phyloP scores from a whole-genome alignment of 1,140 invertebrate genomes.

The Parapsyche elsis region DNA sequence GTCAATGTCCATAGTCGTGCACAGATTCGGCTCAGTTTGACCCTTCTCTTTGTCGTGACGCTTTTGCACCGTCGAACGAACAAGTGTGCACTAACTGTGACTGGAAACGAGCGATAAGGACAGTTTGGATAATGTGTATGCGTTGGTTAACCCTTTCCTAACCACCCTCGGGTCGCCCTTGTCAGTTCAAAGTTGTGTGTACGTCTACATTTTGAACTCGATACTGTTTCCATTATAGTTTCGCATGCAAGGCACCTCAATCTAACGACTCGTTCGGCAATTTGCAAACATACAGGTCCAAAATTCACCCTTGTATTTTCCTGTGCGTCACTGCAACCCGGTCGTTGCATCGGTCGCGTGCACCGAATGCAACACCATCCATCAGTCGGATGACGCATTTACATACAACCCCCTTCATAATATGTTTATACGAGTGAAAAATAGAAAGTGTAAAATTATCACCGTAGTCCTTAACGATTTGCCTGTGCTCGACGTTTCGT shows the following conservation, averaged over 20 bases:
- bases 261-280: slow-evolving; percentile 3
- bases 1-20: no score
- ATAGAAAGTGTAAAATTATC: slow-evolving; percentile 26
- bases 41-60: neutral
- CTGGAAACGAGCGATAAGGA: neutral
- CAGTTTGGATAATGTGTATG: neutral
- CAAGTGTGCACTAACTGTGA: slow-evolving; percentile 12
- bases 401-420: neutral
- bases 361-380: neutral
- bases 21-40: no score
- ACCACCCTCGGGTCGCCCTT: neutral
- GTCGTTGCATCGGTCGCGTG: slow-evolving; percentile 26
- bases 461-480: neutral
- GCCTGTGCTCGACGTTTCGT: neutral
- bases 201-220: slow-evolving; percentile 4
- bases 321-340: neutral
- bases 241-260: neutral
- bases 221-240: neutral
- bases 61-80: slow-evolving; percentile 6
- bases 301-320: neutral
- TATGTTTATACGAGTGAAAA: slow-evolving; percentile 13
- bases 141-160: neutral
- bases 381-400: slow-evolving; percentile 2
- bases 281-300: neutral
- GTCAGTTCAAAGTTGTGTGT: neutral